A percentile compares a stretch with the other conserved stretches of the same genome.
phyloP scores from a whole-genome alignment of 2,113 vertebrate genomes.

The Cyanoliseus patagonus region DNA sequence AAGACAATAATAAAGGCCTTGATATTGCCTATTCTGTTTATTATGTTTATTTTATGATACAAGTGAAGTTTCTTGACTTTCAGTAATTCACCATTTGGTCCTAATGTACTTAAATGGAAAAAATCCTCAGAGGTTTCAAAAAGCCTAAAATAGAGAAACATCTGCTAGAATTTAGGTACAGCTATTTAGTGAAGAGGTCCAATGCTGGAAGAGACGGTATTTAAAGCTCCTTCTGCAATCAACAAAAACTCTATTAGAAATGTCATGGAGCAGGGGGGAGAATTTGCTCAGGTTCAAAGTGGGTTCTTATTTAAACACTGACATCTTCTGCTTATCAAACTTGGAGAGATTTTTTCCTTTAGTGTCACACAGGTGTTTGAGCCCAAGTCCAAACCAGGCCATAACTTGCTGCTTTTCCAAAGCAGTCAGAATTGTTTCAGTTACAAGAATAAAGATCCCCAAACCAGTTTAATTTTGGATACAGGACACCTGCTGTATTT shows the following conservation, averaged over 20 bases:
- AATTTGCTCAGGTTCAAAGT: conserved; percentile 34
- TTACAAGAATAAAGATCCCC: neutral
- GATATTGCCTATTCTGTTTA: neutral
- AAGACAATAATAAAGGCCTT: neutral
- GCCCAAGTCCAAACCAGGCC: neutral
- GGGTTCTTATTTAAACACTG: neutral
- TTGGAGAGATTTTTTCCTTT: neutral
- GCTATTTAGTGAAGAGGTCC: conserved; percentile 12
- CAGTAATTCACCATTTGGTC: neutral
- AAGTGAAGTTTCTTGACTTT: neutral
- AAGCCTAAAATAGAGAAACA: conserved; percentile 19
- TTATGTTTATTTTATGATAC: neutral
- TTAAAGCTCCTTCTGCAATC: conserved; percentile 18
- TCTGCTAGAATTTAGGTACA: conserved; percentile 33
- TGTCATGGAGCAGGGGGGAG: neutral
- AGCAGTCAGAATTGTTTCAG: neutral
- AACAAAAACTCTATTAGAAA: neutral
- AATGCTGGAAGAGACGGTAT: neutral
- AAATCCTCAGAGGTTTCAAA: neutral
- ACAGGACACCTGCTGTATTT: neutral
- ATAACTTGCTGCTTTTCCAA: neutral
- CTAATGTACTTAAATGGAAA: neutral
- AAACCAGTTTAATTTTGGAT: neutral
- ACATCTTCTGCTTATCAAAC: conserved; percentile 28
- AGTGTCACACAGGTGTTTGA: neutral